Evolutionary conservation across 30 jellyfish, hydroid and myxozoan species (phyloP).

Genomic region (Pseudorhiza aurosa): DNA sequence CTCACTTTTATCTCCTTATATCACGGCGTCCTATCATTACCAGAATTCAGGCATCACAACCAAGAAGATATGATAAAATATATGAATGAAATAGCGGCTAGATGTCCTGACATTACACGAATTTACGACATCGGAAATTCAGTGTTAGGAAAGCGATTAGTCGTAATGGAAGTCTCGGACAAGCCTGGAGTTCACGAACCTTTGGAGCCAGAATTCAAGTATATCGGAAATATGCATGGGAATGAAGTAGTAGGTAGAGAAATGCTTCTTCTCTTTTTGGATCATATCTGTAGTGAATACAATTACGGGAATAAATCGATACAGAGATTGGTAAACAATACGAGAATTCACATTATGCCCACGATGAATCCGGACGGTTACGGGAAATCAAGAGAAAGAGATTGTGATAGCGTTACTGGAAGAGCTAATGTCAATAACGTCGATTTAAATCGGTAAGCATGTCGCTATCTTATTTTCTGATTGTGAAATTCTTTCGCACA

Average conservation of each 20-base stretch:
- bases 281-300: slow-evolving; percentile 79
- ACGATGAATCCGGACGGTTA: slow-evolving; percentile 99
- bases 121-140: slow-evolving; percentile 81
- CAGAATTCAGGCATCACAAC: slow-evolving; percentile 83
- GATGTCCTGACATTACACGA: slow-evolving; percentile 84
- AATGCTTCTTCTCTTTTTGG: slow-evolving; percentile 79
- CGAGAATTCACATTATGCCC: slow-evolving; percentile 93
- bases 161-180: slow-evolving; percentile 90
- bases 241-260: slow-evolving; percentile 99
- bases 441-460: slow-evolving; percentile 86
- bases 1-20: neutral
- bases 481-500: too few species aligned
- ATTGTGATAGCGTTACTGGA: slow-evolving; percentile 76
- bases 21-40: slow-evolving; percentile 9
- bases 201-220: slow-evolving; percentile 91
- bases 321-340: slow-evolving; percentile 43
- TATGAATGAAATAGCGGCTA: slow-evolving; percentile 58
- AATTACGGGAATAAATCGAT: slow-evolving; percentile 44
- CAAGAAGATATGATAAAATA: slow-evolving; percentile 85
- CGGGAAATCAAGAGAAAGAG: slow-evolving; percentile 67
- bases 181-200: slow-evolving; percentile 92
- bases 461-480: too few species aligned
- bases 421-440: slow-evolving; percentile 82
- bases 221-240: slow-evolving; percentile 99
- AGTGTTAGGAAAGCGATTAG: slow-evolving; percentile 62